Base-by-base conservation (phyloP, 2,113 vertebrate species). In the Setophaga kirtlandii region DNA sequence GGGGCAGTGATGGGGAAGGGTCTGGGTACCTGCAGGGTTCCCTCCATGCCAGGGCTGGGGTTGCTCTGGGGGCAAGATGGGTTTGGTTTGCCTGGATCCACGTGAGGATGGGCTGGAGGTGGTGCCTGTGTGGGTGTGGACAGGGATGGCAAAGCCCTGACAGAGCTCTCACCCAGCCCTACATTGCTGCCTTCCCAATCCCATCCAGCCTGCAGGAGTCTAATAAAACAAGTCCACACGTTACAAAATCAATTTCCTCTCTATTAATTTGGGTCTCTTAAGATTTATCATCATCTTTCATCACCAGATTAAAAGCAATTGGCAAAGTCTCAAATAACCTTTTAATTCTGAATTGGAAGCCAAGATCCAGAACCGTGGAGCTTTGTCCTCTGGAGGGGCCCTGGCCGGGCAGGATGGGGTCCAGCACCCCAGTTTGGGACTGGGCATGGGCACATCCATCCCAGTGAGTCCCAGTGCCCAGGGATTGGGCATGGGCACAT, bases 231-330 rank as follows among this genome's bases (percentile, higher is more conserved):
- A 93, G 87, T 95, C 97, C 88, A 76, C 90, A 81, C 68, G 76
- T 96, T 96, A 95, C 96, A 92, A 75, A 97, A 97, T 96, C 97
- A 96, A 97, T 96, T 97, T 97, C 95, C 89, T 95, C 97, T 97
- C 97, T 97, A 95, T 97, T 97, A 97, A 97, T 97, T 97, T 97
- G 87, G 88, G 81, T 96, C 97, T 95, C 95, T 90, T 74, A 93
- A 97, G 97, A 97, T 96, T 97, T 97, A 96, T 97, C 83, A 85
- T 93, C 53, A 12, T 93, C 95, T 96, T 96, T 97, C 96, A 89
- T 95, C 91, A 77, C 78, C 92, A 64, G 95, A 97, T 97, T 96
- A 95, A 92, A 94, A 97, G 94, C 80, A 94, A 94, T 91, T 97
- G 97, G 97, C 97, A 95, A 93, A 82, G 83, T 92, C 96, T 96